Base-by-base conservation (phyloP, 2,113 vertebrate species). In the Spermophilus dauricus region DNA sequence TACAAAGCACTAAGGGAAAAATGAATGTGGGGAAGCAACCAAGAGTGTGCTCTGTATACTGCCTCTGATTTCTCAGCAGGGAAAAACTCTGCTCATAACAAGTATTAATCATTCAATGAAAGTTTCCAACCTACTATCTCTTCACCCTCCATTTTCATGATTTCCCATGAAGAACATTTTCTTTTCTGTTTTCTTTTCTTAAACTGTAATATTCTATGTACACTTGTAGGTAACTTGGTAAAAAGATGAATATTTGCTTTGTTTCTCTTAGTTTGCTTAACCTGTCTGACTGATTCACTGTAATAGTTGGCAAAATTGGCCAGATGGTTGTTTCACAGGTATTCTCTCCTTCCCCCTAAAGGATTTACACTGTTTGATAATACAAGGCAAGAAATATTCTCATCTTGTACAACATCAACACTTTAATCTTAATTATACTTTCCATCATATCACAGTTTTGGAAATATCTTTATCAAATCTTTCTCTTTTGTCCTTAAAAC, bases 1-100 rank as follows among this genome's bases (percentile, higher is more conserved):
- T 65, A 70, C 69, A 37, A 91, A 95, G 34, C 22, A 28, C 20
- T 26, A 95, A 89, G 10, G 22, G 16, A 37, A 45, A 69, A 80
- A 95, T 13, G 11, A 8, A 32, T 51, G 39, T 20, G 53, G 28
- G 34, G 5, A 89, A 6, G 32, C 7, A 88, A 91, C 20, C 4
- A 51, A 37, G 1, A 18, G 4, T n/a, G 6, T 26, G 14, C 18
- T 13, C 8, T 63, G 18, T 1, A 56, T 92, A 78, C 14, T 83
- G 5, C 22, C 5, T 78, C 39, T 73, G 58, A 53, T 8, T 92
- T 85, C 4, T 83, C 37, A 73, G 26, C 4, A 53, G 20, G 34
- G 2, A 18, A 30, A 7, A 28, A 16, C 12, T 77, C 45, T 76
- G 5, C 77, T 77, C 16, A 78, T 5, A 80, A 12, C 1, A 53